Conservation (phyloP, 2,113 vertebrate species). For the Cephalophus harveyi region DNA sequence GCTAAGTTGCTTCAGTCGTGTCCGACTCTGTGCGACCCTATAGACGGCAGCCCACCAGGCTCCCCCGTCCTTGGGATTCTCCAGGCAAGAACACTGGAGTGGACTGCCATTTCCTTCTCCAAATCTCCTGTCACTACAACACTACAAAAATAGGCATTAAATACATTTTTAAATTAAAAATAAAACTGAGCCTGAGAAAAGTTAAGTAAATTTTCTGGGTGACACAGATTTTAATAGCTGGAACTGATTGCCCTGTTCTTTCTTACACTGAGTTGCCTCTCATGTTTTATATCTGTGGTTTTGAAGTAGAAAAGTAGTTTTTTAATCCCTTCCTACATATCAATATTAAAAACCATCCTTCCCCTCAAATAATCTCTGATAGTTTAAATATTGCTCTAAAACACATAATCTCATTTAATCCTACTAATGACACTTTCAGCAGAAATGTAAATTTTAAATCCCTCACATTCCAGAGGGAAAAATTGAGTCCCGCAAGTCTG, state of each 20-base stretch:
- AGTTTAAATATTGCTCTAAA: constrained; percentile 28
- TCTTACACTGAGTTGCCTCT: neutral
- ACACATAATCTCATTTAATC: neutral
- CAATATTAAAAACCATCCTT: constrained; percentile 7
- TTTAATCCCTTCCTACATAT: neutral
- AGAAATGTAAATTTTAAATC: neutral
- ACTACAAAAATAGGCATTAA: neutral
- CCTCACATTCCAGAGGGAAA: neutral
- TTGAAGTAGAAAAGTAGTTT: neutral
- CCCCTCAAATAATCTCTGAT: neutral
- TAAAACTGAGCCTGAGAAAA: neutral
- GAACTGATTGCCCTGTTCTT: neutral
- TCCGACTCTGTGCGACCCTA: too few species aligned
- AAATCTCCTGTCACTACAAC: neutral
- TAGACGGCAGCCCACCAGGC: too few species aligned
- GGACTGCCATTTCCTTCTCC: too few species aligned
- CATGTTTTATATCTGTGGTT: neutral
- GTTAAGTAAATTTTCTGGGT: neutral
- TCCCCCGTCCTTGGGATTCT: too few species aligned
- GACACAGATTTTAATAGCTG: neutral
- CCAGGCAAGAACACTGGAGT: too few species aligned
- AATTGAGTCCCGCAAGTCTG: neutral
- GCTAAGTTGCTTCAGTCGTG: too few species aligned
- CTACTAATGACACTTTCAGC: neutral
- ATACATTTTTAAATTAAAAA: constrained; percentile 6